Base-by-base conservation (phyloP, 2,888 invertebrate species). In the Xiphydria camelus region DNA sequence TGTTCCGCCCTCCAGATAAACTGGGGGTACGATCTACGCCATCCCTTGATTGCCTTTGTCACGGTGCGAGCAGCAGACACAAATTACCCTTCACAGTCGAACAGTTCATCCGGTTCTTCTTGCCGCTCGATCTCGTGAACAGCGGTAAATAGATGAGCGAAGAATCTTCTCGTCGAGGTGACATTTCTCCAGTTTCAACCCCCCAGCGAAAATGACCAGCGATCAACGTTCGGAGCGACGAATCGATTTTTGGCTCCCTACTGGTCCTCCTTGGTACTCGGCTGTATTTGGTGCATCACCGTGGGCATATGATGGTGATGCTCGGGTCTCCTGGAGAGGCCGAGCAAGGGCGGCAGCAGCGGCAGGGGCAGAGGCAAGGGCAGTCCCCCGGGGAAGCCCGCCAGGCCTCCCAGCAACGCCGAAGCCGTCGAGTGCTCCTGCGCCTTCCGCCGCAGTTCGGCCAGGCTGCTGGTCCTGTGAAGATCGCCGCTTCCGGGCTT, bases 361-460 rank as follows among this genome's bases (percentile, higher is more conserved):
- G 79, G 76, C 45, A 79, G 78, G 23, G 78, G 69, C 29, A 79
- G 76, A 4, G 63, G 58, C 39, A 73, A 53, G 1, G 70, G 73
- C 17, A 75, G 55, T n/a, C 72, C 75, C 4, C 70, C 70, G 9
- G 72, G 65, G 51, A 71, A 69, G 1, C 65, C 62, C 5, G 73
- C 69, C 9, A 72, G 51, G 3, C 69, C 74, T 3, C 75, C 74
- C 14, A 71, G 57, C 19, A 73, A 56, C 1, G 73, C 71, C 41
- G 71, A 69, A 33, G 94, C 94, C 1, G 95, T 94, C 1, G 94
- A 91, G 75, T 96, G 95, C 70, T 96, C 95, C 75, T 95, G 92
- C 1, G 95, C 95, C 73, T 94, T 94, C 41, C 95, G 84, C 4
- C 95, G 81, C 31, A 96, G 80, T 64, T 95, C 95, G 1, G 94